Conservation (phyloP, 2,888 invertebrate genomes). For the Andricus curvator region DNA sequence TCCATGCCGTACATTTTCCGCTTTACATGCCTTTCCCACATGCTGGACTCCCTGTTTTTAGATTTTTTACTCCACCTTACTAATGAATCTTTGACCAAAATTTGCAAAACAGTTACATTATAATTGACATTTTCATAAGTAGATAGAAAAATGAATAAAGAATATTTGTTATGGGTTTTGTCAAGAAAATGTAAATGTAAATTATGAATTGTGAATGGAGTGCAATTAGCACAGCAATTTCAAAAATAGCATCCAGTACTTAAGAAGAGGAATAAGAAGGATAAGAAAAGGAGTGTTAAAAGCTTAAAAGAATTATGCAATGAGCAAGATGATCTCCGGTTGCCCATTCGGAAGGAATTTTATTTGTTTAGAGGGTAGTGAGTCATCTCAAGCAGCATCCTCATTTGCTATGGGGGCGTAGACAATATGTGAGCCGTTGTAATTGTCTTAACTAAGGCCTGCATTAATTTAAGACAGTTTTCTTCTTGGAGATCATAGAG, state of each 20-base stretch:
- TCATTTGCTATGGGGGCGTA: constrained; percentile 67
- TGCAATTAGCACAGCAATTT: constrained; percentile 22
- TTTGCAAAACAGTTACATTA: no score
- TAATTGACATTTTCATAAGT: no score
- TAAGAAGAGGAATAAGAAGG: constrained; percentile 30
- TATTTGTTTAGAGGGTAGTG: constrained; percentile 66
- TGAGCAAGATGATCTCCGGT: constrained; percentile 43
- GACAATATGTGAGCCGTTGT: constrained; percentile 63
- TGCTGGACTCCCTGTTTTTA: no score
- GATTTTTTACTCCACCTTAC: no score
- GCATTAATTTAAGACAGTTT: constrained; percentile 68
- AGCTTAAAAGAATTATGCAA: constrained; percentile 29
- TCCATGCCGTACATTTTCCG: no score
- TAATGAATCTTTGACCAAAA: no score
- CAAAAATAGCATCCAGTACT: constrained; percentile 14
- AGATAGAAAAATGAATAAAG: no score
- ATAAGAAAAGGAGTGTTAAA: constrained; percentile 43
- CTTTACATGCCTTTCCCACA: no score
- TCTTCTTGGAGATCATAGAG: constrained; percentile 15
- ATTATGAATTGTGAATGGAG: neutral
- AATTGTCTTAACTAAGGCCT: constrained; percentile 75
- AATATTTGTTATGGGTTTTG: neutral
- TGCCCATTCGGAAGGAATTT: constrained; percentile 59
- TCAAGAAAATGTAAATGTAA: neutral
- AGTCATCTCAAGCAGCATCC: constrained; percentile 68